phyloP scores from a whole-genome alignment of 2,797 vertebrate species.

The Prunella strophiata region DNA sequence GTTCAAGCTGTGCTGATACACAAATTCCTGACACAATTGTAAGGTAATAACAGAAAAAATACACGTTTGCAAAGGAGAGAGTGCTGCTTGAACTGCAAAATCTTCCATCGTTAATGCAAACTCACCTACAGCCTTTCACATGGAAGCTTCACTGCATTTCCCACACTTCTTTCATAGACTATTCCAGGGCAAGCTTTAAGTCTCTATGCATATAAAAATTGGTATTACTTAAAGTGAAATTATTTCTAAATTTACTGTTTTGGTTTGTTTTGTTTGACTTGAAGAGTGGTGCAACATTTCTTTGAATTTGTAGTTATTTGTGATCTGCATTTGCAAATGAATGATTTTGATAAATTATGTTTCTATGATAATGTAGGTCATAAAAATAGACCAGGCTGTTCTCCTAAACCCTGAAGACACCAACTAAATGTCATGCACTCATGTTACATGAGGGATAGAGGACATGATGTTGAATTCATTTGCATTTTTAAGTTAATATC shows the following conservation, averaged over 20 bases:
- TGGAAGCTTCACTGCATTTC: neutral
- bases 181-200: neutral
- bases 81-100: neutral
- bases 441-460: neutral
- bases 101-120: neutral
- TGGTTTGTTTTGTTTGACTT: neutral
- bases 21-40: constrained; percentile 46
- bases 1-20: constrained; percentile 58
- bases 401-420: neutral
- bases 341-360: neutral
- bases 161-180: neutral
- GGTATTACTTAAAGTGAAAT: neutral
- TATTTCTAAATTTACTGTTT: neutral
- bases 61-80: neutral
- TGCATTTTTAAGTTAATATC: neutral
- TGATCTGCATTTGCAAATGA: neutral
- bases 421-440: neutral
- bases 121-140: neutral
- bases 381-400: neutral
- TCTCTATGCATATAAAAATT: neutral
- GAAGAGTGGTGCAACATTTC: neutral
- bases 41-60: constrained; percentile 44
- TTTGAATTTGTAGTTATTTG: neutral
- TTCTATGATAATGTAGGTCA: neutral
- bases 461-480: neutral